These are phyloP conservation scores for Meda fulgida DNA, from an alignment of 2,797 vertebrate species.

Conservation along the genomic window DNA sequence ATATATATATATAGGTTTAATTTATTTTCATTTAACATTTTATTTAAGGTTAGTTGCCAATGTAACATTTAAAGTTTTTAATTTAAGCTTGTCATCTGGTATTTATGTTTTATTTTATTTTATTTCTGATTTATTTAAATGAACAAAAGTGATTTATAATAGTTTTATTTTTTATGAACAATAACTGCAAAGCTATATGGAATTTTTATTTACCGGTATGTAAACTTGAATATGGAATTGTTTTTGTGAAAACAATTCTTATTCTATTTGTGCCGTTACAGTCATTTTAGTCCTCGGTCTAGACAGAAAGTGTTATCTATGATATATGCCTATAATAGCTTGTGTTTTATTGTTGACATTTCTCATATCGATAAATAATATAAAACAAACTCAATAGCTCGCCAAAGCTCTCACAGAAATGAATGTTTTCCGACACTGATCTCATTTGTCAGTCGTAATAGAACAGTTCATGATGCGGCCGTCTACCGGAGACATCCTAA, in stretches of 20 bases:
- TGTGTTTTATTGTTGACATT: slow-evolving; percentile 9
- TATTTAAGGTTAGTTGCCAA: too few relatives aligned
- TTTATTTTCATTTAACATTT: neutral
- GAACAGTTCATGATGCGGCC: neutral
- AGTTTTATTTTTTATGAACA: neutral
- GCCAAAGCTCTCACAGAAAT: neutral
- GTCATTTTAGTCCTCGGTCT: neutral
- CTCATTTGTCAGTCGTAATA: slow-evolving; percentile 27
- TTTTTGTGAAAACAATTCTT: neutral
- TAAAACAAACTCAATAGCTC: slow-evolving; percentile 7
- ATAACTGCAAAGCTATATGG: neutral
- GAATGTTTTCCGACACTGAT: slow-evolving; percentile 1
- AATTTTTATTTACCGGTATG: neutral
- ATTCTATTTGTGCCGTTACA: neutral
- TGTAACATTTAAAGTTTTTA: neutral
- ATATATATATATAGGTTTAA: neutral
- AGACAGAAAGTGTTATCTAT: slow-evolving; percentile 2
- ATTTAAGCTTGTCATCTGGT: neutral
- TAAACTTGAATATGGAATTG: too few relatives aligned
- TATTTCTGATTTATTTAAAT: neutral
- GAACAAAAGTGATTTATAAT: neutral
- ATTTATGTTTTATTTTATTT: neutral
- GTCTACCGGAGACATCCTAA: slow-evolving; percentile 17
- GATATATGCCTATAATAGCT: slow-evolving; percentile 5
- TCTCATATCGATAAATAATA: slow-evolving; percentile 27